Evolutionary conservation across 2,888 invertebrate genomes (phyloP), one percentile per base, ranked within the genome.

Genomic region (Marasmarcha lunaedactyla): DNA sequence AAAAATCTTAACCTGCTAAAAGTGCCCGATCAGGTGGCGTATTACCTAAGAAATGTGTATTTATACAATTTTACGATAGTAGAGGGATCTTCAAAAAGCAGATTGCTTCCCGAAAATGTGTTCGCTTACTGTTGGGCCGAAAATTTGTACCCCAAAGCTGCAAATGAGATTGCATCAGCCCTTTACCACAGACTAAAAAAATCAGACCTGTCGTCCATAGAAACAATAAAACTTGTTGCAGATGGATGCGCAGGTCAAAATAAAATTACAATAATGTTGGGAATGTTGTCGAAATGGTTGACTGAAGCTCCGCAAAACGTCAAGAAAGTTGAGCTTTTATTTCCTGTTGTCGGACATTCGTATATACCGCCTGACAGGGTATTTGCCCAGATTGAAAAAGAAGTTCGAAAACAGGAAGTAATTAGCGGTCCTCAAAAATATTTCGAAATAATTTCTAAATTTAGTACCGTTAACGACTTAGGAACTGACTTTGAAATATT

Each of bases 231-330:
- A 1, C 5, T n/a, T n/a, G n/a, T n/a, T n/a, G n/a, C n/a, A n/a
- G n/a, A n/a, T n/a, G n/a, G n/a, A n/a, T n/a, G n/a, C n/a, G n/a
- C n/a, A n/a, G n/a, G n/a, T n/a, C n/a, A n/a, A n/a, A n/a, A n/a
- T n/a, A n/a, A n/a, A n/a, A n/a, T n/a, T n/a, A n/a, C n/a, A n/a
- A n/a, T n/a, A n/a, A n/a, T n/a, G n/a, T n/a, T n/a, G n/a, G n/a
- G 38, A n/a, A 54, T 54, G 52, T 37, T 47, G 5, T 39, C 43
- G 1, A 47, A 48, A 36, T 59, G 51, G 51, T 38, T 54, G 10
- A 34, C 35, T 1, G 43, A 45, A 38, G 38, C 42, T 9, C 43
- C 46, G n/a, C 43, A 38, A 35, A 40, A 39, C 14, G 43, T 43
- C 14, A 52, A 48, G 36, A 47, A 27, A n/a, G 12, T 42, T 3